phyloP scores from a whole-genome alignment of 2,888 invertebrate species.

The Hypercompe scribonia region DNA sequence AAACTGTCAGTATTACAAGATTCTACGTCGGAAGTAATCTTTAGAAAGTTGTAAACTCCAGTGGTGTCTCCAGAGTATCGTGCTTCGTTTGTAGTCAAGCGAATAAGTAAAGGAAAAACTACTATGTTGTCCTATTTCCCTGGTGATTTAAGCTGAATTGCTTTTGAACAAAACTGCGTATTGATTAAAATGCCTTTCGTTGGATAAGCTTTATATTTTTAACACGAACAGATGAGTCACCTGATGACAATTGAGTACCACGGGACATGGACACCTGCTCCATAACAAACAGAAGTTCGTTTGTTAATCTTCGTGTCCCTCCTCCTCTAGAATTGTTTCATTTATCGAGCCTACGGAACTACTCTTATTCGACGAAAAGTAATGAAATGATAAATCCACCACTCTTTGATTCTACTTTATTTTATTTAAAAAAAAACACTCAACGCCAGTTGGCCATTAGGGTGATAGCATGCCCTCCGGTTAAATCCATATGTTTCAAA shows the following conservation, averaged over 20 bases:
- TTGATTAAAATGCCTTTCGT: background rate
- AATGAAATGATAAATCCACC: no score
- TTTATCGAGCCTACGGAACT: no score
- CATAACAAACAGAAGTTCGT: no score
- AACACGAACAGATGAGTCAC: background rate
- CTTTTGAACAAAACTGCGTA: constrained; percentile 19
- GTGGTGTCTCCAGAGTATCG: constrained; percentile 43
- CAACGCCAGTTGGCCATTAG: background rate
- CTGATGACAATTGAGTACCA: background rate
- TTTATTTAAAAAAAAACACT: no score
- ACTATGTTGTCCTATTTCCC: constrained; percentile 46
- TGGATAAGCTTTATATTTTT: background rate
- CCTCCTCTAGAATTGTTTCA: no score
- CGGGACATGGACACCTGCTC: no score
- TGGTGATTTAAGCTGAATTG: constrained; percentile 26
- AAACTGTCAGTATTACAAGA: constrained; percentile 26
- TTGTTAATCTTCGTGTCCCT: no score
- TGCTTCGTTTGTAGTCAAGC: constrained; percentile 46
- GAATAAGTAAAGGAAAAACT: constrained; percentile 37
- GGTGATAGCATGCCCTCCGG: no score
- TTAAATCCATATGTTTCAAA: background rate
- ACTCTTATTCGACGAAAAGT: no score
- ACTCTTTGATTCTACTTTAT: no score
- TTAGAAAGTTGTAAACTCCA: constrained; percentile 38
- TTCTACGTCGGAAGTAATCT: constrained; percentile 30